Evolutionary conservation across 2,888 invertebrate genomes (phyloP).

Genomic region (Julus scandinavius): DNA sequence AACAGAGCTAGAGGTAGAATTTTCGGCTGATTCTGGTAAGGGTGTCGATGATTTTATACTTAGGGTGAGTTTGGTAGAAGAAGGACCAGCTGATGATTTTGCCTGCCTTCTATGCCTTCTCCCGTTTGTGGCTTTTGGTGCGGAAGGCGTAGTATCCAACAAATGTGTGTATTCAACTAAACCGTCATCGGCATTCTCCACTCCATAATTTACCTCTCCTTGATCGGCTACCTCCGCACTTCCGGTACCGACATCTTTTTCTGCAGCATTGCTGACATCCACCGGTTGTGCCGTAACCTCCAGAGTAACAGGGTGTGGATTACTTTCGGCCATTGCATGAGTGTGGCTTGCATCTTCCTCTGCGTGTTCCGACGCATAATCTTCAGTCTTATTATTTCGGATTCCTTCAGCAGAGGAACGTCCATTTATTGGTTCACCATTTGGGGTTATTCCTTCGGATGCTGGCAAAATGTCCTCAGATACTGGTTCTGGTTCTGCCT

Average conservation of each 20-base stretch:
- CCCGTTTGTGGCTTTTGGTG: background rate
- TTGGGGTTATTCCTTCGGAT: background rate
- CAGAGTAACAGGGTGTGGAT: slow-evolving; percentile 53
- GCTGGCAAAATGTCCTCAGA: background rate
- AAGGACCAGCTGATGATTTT: background rate
- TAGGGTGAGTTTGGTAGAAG: background rate
- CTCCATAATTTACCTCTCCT: slow-evolving; percentile 55
- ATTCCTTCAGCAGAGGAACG: background rate
- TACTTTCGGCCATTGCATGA: slow-evolving; percentile 53
- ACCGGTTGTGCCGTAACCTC: slow-evolving; percentile 51
- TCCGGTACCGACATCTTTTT: background rate
- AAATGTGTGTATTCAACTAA: slow-evolving; percentile 51
- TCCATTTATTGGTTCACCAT: background rate
- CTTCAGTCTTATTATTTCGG: background rate
- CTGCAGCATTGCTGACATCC: slow-evolving; percentile 18
- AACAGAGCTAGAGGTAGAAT: background rate
- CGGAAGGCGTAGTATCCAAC: slow-evolving; percentile 32
- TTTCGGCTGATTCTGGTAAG: background rate
- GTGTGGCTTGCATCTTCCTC: background rate
- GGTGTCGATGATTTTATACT: background rate
- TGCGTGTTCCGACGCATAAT: background rate
- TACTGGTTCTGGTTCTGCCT: slow-evolving; percentile 45
- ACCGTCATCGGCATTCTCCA: slow-evolving; percentile 51
- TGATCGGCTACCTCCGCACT: slow-evolving; percentile 47
- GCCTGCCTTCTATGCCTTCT: slow-evolving; percentile 45